phyloP scores from a whole-genome alignment of 2,888 invertebrate genomes.

The Tenthredo amoena region DNA sequence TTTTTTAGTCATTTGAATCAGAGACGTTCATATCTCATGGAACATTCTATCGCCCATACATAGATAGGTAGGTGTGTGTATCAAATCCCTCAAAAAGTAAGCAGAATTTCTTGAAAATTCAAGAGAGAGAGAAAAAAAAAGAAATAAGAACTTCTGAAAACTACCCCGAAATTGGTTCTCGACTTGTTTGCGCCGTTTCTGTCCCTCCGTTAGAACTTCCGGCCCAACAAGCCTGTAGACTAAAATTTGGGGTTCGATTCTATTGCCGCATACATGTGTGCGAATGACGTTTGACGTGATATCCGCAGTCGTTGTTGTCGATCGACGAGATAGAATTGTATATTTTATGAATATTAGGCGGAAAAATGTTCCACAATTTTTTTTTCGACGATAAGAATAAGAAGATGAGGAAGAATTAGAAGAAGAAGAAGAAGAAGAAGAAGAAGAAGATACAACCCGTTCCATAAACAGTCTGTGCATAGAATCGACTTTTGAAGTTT shows the following conservation, averaged over 20 bases:
- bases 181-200: neutral
- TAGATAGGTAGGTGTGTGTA: neutral
- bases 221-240: neutral
- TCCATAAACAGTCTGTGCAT: neutral
- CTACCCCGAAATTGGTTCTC: neutral
- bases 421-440: neutral
- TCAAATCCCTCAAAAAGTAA: neutral
- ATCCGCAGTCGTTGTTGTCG: neutral
- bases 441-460: neutral
- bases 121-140: neutral
- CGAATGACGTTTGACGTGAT: slow-evolving; percentile 17
- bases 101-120: neutral
- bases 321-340: neutral
- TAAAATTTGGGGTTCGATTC: neutral
- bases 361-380: neutral
- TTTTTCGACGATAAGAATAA: neutral
- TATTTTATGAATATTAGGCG: neutral
- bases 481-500: neutral
- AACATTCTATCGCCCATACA: slow-evolving; percentile 3
- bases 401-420: neutral
- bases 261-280: neutral
- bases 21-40: neutral
- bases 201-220: neutral
- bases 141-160: neutral
- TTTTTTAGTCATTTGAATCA: neutral